Conservation (phyloP, 2,113 vertebrate genomes). For the Phalacrocorax pelagicus region DNA sequence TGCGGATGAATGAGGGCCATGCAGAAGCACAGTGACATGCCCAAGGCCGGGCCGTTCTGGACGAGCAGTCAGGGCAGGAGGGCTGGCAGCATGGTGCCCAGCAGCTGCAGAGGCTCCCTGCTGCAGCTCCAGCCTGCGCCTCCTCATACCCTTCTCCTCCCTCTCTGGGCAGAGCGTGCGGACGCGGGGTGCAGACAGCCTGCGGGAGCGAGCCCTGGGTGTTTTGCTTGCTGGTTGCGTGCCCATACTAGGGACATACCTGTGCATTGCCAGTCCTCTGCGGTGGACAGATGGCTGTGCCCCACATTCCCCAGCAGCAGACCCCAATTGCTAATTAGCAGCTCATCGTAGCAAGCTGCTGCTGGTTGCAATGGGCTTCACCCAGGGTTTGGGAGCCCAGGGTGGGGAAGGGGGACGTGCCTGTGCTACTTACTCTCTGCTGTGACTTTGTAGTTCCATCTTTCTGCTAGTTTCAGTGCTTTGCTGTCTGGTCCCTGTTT, state of each 20-base stretch:
- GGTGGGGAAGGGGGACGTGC: not conserved
- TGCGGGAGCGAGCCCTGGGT: fast-evolving
- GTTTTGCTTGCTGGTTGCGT: fast-evolving
- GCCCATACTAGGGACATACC: fast-evolving
- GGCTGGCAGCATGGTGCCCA: not conserved
- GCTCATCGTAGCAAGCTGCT: not conserved
- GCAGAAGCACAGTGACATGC: not conserved
- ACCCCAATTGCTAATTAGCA: not conserved
- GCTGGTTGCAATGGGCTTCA: fast-evolving
- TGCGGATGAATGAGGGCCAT: not conserved
- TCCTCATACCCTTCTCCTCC: not conserved
- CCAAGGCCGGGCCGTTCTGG: not conserved
- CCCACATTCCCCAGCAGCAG: not conserved
- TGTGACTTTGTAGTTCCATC: not conserved
- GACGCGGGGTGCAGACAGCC: not conserved
- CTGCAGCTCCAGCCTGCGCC: not conserved
- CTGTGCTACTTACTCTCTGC: not conserved
- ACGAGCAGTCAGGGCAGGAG: not conserved
- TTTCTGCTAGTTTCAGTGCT: not conserved
- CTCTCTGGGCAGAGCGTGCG: not conserved
- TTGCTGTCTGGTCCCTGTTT: not conserved
- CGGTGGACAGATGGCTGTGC: not conserved
- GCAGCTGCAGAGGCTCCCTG: not conserved
- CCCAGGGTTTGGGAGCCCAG: not conserved
- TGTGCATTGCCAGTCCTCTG: not conserved